A percentile compares a stretch with the other conserved stretches of the same genome.
Conservation (phyloP, 2,888 invertebrate species). For the Steinernema scapterisci region DNA sequence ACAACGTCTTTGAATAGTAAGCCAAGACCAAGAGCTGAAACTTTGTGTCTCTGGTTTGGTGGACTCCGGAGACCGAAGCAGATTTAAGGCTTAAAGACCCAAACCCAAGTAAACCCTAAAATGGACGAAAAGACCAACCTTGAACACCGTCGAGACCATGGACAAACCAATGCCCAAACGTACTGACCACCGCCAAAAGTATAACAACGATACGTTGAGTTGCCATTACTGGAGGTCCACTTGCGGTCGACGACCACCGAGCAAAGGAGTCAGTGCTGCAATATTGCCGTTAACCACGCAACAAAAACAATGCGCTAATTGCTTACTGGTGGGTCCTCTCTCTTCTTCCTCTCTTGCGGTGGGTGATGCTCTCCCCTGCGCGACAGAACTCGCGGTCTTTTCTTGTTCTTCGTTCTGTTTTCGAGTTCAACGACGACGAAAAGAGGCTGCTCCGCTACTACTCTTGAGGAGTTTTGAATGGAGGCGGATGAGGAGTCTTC, state of each 20-base stretch:
- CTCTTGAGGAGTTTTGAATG: not conserved
- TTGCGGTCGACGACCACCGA: not conserved
- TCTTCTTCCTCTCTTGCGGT: no score
- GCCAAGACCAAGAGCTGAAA: no score
- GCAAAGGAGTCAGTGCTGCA: not conserved
- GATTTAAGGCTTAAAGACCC: no score
- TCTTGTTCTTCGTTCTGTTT: no score
- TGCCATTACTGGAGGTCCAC: slow-evolving; percentile 7
- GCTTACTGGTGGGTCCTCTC: not conserved
- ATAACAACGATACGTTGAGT: not conserved
- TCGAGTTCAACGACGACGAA: not conserved
- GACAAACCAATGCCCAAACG: not conserved
- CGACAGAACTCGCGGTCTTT: not conserved
- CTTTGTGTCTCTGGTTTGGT: no score
- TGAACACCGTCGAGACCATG: not conserved
- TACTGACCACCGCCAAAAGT: not conserved
- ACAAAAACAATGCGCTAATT: slow-evolving; percentile 31
- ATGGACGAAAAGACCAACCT: not conserved
- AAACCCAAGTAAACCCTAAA: not conserved
- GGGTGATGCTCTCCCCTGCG: not conserved
- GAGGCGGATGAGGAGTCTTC: not conserved
- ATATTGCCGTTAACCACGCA: slow-evolving; percentile 19
- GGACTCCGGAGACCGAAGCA: no score
- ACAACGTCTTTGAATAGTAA: no score
- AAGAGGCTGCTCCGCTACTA: not conserved